Base-by-base conservation (phyloP, 2,888 invertebrate genomes). In the Nomada hirtipes region DNA sequence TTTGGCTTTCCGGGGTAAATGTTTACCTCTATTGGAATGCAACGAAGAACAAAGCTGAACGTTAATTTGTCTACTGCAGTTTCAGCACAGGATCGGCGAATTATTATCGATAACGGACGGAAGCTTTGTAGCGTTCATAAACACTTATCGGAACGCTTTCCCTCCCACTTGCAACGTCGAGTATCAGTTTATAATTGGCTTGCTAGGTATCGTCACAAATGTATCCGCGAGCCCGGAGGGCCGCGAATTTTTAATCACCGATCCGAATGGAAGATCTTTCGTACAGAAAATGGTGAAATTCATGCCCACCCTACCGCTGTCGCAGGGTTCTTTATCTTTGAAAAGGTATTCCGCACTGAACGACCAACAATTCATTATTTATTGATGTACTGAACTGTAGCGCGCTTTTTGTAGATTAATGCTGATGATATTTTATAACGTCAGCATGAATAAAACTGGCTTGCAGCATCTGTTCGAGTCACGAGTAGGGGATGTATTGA, bases 141-240 rank as follows among this genome's bases (percentile, higher is more conserved):
- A 92, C 55, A 92, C 92, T n/a, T 94, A 94, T 76, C 88, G 86
- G 26, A 83, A 81, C 13, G 88, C 82, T 42, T 88, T 93, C 47
- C 93, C 93, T 1, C 89, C 91, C 13, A 89, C 90, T 20, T 90
- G 84, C 55, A 90, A 92, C 20, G 91, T 93, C 42, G 94, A 94
- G 65, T 92, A 90, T 65, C 92, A 94, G 79, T 94, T 94, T 72
- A 90, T 94, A 52, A 89, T 91, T 85, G 92, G 93, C 9, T 84
- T 94, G 57, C 88, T 92, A 61, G 94, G 94, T 20, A 92, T 93
- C 15, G 89, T 94, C 3, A 91, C 92, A 4, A 94, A 94, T 83
- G 89, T 94, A 72, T 92, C 94, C 2, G 91, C 93, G 9, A 91
- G 88, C 26, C 90, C 93, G 0, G 90, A 92, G 69, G 94, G 94